Evolutionary conservation across 1,140 invertebrate genomes (phyloP).

Genomic region (Ceratitis capitata): DNA sequence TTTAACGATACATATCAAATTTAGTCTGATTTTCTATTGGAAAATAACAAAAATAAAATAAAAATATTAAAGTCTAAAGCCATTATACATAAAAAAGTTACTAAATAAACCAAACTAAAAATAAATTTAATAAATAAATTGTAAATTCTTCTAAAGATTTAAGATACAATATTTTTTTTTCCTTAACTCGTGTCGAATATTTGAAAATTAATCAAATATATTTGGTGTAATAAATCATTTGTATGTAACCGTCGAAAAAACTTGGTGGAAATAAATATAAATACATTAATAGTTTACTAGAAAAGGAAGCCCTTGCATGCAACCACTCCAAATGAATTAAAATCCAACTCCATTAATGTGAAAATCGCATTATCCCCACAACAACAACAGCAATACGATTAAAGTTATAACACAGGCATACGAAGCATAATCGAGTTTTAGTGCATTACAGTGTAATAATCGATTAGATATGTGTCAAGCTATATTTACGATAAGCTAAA

Average conservation of each 20-base stretch:
- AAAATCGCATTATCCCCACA: slow-evolving; percentile 10
- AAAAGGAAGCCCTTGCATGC: not conserved
- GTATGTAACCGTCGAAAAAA: too few species aligned
- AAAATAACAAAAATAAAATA: not conserved
- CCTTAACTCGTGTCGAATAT: too few species aligned
- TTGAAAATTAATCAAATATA: too few species aligned
- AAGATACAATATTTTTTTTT: too few species aligned
- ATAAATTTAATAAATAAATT: not conserved
- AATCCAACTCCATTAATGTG: too few species aligned
- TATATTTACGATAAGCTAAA: too few species aligned
- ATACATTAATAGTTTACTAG: too few species aligned
- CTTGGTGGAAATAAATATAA: too few species aligned
- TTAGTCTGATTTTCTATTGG: slow-evolving; percentile 20
- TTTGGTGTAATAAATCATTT: too few species aligned
- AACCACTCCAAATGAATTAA: not conserved
- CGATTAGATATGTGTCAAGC: not conserved
- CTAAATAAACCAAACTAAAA: not conserved
- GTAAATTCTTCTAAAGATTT: too few species aligned
- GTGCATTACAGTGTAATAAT: not conserved
- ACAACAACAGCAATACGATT: not conserved
- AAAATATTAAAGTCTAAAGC: too few species aligned
- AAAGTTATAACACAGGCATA: not conserved
- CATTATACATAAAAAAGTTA: not conserved
- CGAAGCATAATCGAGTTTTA: not conserved
- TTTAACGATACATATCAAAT: slow-evolving; percentile 16